Evolutionary conservation across 2,113 vertebrate genomes (phyloP).

Genomic region (Tautogolabrus adspersus): DNA sequence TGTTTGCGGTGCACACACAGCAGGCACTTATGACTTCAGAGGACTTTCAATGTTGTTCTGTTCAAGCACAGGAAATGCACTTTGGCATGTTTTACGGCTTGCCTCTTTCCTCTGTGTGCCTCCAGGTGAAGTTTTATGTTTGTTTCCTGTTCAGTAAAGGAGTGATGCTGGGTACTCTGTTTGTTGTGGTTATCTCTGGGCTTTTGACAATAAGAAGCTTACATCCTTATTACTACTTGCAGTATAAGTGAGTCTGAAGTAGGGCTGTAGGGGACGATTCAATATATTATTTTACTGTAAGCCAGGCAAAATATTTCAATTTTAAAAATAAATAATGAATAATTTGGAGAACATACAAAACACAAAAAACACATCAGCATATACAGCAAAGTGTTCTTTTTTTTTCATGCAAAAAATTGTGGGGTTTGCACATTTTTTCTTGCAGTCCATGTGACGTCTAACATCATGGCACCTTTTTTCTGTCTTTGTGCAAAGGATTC

Average conservation of each 20-base stretch:
- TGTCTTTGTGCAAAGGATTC: too few relatives aligned
- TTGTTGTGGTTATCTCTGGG: conserved; percentile 16
- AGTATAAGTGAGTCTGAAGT: neutral
- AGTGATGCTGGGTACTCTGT: neutral
- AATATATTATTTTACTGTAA: too few relatives aligned
- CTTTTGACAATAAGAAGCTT: conserved; percentile 3
- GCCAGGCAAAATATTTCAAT: too few relatives aligned
- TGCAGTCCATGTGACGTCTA: too few relatives aligned
- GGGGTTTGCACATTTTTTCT: too few relatives aligned
- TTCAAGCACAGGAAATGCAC: conserved; percentile 24
- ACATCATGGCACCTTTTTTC: too few relatives aligned
- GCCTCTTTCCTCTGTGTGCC: conserved; percentile 5
- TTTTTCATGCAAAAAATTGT: too few relatives aligned
- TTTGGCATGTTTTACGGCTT: conserved; percentile 23
- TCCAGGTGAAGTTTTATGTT: conserved; percentile 25
- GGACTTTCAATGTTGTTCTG: neutral
- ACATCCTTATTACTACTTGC: neutral
- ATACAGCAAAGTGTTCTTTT: too few relatives aligned
- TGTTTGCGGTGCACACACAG: conserved; percentile 11
- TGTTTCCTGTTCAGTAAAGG: neutral
- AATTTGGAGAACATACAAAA: too few relatives aligned
- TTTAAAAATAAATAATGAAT: too few relatives aligned
- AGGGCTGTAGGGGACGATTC: too few relatives aligned
- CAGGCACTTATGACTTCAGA: conserved; percentile 3
- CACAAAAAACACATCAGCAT: too few relatives aligned